These are phyloP conservation scores for Hecatera dysodea DNA, from an alignment of 2,888 invertebrate genomes.

Conservation along the genomic window DNA sequence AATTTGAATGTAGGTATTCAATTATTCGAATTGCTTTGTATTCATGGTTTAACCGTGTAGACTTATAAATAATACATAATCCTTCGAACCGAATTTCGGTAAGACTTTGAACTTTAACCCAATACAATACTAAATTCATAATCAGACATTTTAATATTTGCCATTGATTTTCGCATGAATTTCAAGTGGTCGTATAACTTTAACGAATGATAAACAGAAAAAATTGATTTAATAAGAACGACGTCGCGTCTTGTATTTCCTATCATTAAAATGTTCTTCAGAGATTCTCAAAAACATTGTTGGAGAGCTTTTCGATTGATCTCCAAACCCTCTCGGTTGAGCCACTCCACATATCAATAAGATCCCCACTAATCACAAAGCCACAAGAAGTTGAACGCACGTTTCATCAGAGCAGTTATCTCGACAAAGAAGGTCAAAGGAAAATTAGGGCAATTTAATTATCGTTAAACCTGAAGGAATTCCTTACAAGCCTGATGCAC, in stretches of 20 bases:
- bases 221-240: background rate
- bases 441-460: conserved; percentile 72
- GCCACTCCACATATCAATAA: conserved; percentile 15
- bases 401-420: conserved; percentile 58
- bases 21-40: conserved; percentile 30
- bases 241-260: too few species aligned
- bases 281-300: background rate
- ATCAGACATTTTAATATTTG: too few species aligned
- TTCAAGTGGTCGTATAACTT: too few species aligned
- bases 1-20: conserved; percentile 33
- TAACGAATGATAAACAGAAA: too few species aligned
- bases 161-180: background rate
- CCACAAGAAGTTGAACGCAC: conserved; percentile 47
- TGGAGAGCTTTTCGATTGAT: background rate
- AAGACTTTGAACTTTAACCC: too few species aligned
- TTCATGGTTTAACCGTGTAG: background rate
- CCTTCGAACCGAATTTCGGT: background rate
- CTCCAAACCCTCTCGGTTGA: conserved; percentile 4
- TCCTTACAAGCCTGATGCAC: conserved; percentile 66
- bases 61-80: background rate
- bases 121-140: too few species aligned
- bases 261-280: background rate
- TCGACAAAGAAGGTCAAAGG: conserved; percentile 63
- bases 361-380: conserved; percentile 38
- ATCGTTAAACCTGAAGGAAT: conserved; percentile 67